These are phyloP conservation scores for Rhea pennata DNA, from an alignment of 2,113 vertebrate genomes.

Conservation along the genomic window DNA sequence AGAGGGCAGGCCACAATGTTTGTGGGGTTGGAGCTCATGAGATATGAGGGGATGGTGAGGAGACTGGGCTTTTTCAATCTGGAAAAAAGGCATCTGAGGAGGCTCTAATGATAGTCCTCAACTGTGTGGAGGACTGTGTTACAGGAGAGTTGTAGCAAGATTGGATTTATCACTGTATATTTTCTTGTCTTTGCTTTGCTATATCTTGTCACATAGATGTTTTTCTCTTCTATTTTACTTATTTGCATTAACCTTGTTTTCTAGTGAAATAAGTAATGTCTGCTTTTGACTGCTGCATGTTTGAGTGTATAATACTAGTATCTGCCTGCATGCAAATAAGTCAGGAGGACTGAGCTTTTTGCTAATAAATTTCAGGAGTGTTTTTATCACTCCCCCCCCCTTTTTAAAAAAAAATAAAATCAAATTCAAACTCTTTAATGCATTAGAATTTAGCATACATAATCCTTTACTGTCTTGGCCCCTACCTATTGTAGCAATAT, in stretches of 20 bases:
- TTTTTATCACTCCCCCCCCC: not conserved
- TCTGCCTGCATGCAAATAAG: rapidly evolving
- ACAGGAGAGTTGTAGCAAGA: not conserved
- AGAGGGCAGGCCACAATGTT: too few relatives aligned
- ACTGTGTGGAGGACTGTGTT: not conserved
- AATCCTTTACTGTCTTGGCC: not conserved
- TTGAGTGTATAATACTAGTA: not conserved
- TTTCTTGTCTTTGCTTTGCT: not conserved
- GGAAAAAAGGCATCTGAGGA: not conserved
- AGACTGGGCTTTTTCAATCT: not conserved
- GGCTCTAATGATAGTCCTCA: not conserved
- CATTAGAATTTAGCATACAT: not conserved
- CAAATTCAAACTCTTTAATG: not conserved
- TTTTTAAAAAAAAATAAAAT: not conserved
- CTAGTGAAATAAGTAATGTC: not conserved
- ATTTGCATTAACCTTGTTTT: not conserved
- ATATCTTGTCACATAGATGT: not conserved
- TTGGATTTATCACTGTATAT: not conserved
- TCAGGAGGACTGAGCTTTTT: not conserved
- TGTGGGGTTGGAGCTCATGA: not conserved
- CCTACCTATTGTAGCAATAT: not conserved
- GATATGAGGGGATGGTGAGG: not conserved
- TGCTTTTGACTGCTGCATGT: not conserved
- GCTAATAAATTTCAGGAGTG: not conserved
- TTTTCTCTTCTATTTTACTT: not conserved